Conservation (phyloP, 1,140 invertebrate species). For the Trichonephila clavipes region DNA sequence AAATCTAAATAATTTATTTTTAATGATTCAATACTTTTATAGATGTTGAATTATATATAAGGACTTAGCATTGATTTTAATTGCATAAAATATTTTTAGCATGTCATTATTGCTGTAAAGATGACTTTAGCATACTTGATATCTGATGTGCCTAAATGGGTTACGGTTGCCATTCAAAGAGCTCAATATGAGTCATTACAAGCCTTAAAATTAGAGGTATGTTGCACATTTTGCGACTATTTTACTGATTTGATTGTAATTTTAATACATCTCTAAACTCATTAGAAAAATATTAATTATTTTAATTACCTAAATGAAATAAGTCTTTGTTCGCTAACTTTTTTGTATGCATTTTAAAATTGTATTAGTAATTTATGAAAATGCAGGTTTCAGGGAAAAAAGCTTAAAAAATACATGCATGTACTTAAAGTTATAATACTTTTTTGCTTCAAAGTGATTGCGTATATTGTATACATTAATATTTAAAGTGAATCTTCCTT, state of each 20-base stretch:
- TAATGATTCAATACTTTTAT: too few species aligned
- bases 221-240: neutral
- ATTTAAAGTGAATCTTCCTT: too few species aligned
- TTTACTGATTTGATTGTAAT: neutral
- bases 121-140: conserved; percentile 97
- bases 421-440: too few species aligned
- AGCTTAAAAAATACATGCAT: too few species aligned
- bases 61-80: too few species aligned
- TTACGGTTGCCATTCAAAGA: conserved; percentile 80
- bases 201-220: conserved; percentile 69
- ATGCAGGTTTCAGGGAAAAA: neutral
- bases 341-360: too few species aligned
- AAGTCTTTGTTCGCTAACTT: too few species aligned
- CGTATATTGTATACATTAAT: too few species aligned
- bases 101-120: conserved; percentile 94
- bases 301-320: too few species aligned
- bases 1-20: too few species aligned
- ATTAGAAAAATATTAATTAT: neutral
- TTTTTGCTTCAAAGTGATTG: too few species aligned
- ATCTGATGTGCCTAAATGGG: conserved; percentile 92
- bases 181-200: conserved; percentile 66
- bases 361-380: neutral
- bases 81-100: conserved; percentile 83
- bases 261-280: neutral
- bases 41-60: too few species aligned